A percentile compares a stretch with the other conserved stretches of the same genome.
These are phyloP conservation scores for Drosophila nannoptera DNA, from an alignment of 1,140 invertebrate species.

Conservation along the genomic window DNA sequence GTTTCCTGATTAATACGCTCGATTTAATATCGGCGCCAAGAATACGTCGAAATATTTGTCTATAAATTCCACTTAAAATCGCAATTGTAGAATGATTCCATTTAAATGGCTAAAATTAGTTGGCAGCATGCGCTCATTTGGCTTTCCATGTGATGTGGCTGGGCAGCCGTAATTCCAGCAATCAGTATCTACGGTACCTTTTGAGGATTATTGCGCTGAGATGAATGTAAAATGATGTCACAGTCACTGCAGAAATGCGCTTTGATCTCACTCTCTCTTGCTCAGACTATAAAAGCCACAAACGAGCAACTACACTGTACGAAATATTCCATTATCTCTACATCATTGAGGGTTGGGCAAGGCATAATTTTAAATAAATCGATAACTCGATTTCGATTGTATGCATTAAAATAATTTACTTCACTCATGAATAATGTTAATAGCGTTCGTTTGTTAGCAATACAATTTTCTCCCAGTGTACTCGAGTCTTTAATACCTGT, in stretches of 20 bases:
- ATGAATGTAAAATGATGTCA: constrained; percentile 14
- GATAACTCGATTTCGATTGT: too few species aligned
- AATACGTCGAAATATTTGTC: constrained; percentile 3
- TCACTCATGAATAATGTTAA: too few species aligned
- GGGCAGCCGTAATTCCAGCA: not conserved
- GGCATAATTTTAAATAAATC: not conserved
- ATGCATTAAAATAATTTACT: too few species aligned
- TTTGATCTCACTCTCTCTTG: constrained; percentile 13
- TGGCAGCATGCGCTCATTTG: not conserved
- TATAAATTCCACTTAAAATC: constrained; percentile 19
- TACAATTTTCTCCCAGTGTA: not conserved
- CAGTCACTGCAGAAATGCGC: constrained; percentile 13
- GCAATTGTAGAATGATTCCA: constrained; percentile 31
- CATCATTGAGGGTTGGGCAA: not conserved
- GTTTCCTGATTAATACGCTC: constrained; percentile 4
- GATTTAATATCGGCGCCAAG: constrained; percentile 13
- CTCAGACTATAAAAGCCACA: not conserved
- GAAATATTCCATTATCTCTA: not conserved
- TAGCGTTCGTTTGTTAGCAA: not conserved
- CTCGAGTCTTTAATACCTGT: not conserved
- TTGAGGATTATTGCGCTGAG: not conserved
- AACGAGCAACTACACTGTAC: not conserved
- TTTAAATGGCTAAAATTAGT: constrained; percentile 56
- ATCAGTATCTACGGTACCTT: constrained; percentile 2
- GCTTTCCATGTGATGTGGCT: constrained; percentile 31